Evolutionary conservation across 2,888 invertebrate species (phyloP).

Genomic region (Empis livida): DNA sequence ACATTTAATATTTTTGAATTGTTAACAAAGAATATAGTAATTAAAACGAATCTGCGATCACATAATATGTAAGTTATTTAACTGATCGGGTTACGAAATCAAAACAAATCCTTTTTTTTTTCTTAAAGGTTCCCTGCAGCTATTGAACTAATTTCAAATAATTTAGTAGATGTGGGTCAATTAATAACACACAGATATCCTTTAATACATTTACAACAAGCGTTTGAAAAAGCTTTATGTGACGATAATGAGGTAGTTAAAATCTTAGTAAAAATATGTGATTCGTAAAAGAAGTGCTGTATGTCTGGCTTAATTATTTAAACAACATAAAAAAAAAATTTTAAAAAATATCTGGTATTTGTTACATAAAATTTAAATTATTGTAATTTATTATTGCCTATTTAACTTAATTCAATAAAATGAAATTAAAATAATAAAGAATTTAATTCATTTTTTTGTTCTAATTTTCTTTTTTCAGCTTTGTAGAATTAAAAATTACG

Average conservation of each 20-base stretch:
- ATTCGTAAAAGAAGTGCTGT: too few species aligned
- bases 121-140: constrained; percentile 23
- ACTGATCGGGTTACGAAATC: too few species aligned
- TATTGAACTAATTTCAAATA: constrained; percentile 14
- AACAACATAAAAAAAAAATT: too few species aligned
- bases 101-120: not conserved
- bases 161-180: not conserved
- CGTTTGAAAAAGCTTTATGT: constrained; percentile 4
- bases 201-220: not conserved
- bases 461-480: too few species aligned
- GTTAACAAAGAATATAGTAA: constrained; percentile 25
- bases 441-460: too few species aligned
- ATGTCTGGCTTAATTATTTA: too few species aligned
- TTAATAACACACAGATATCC: constrained; percentile 3
- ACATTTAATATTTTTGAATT: constrained; percentile 25
- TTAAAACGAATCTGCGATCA: constrained; percentile 25
- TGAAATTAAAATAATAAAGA: too few species aligned
- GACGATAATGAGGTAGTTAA: not conserved
- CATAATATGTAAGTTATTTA: constrained; percentile 27
- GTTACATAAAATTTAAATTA: too few species aligned
- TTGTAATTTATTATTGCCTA: too few species aligned
- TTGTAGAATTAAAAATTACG: too few species aligned
- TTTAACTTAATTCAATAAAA: too few species aligned
- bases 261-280: not conserved
- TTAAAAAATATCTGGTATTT: too few species aligned